A percentile compares a stretch with the other conserved stretches of the same genome.
Conservation (phyloP, 2,113 vertebrate genomes). For the Polypterus bichir region DNA sequence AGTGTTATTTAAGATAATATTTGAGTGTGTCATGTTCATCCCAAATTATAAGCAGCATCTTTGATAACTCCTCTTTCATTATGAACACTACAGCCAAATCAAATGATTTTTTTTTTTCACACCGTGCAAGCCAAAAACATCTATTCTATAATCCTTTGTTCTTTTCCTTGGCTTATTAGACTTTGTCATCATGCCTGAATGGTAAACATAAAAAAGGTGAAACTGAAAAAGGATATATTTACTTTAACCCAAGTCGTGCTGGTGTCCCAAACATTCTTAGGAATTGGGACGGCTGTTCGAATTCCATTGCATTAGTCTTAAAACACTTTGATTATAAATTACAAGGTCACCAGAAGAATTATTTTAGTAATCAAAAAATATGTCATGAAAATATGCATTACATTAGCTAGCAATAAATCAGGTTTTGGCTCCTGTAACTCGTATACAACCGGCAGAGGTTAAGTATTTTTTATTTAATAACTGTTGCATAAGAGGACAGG, state of each 20-base stretch:
- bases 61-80: constrained; percentile 30
- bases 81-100: constrained; percentile 29
- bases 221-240: constrained; percentile 23
- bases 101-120: constrained; percentile 32
- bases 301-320: no score
- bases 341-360: no score
- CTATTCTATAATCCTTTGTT: constrained; percentile 26
- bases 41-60: constrained; percentile 27
- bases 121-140: constrained; percentile 14
- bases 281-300: no score
- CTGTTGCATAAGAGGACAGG: no score
- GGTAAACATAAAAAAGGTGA: constrained; percentile 21
- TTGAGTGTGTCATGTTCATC: constrained; percentile 3
- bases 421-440: no score
- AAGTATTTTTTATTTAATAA: no score
- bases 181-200: constrained; percentile 20
- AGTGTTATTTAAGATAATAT: constrained; percentile 4
- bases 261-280: no score
- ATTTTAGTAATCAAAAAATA: no score
- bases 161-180: constrained; percentile 22
- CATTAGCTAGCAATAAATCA: no score
- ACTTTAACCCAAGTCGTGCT: neutral
- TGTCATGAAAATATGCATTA: no score
- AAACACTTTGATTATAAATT: no score
- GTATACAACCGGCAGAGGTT: no score